Base-by-base conservation (phyloP, 2,797 vertebrate genomes). In the Pangasius djambal region DNA sequence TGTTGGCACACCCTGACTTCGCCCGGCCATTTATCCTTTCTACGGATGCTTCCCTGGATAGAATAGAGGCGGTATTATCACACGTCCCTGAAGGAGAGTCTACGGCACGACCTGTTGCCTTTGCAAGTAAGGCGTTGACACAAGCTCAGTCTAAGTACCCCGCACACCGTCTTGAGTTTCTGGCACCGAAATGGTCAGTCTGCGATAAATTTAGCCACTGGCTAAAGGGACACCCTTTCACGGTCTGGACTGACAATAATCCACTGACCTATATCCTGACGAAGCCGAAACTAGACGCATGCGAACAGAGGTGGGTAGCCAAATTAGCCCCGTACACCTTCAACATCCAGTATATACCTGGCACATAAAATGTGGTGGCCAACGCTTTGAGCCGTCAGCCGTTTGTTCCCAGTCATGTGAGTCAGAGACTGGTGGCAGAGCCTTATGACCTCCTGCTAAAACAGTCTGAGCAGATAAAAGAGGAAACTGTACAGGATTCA, bases 311-410 rank as follows among this genome's bases (percentile, higher is more conserved):
- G n/a, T n/a, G n/a, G n/a, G n/a, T n/a, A n/a, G n/a, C n/a, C n/a
- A n/a, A n/a, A n/a, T n/a, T n/a, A n/a, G n/a, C n/a, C n/a, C n/a
- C n/a, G n/a, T n/a, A n/a, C n/a, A n/a, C n/a, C n/a, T n/a, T n/a
- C n/a, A n/a, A n/a, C n/a, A 20, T 57, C 22, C 0, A 20, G 9
- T 22, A 50, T 1, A 7, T 52, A 57, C 2, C 7, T 10, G 3
- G 31, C 16, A 34, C 6, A 25, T 9, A 8, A 3, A 57, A 50
- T n/a, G n/a, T 37, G 3, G 15, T 69, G 0, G 10, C 65, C 34
- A n/a, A 82, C 77, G 50, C 90, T 82, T 5, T 69, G n/a, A 31
- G 70, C 34, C 74, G 67, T 28, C 84, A 91, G 16, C 74, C 5
- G 0, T 91, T 59, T 81, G 87, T 90, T 16, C 52, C 15, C 1